These are phyloP conservation scores for Alligator sinensis DNA, from an alignment of 2,113 vertebrate genomes.

Conservation along the genomic window DNA sequence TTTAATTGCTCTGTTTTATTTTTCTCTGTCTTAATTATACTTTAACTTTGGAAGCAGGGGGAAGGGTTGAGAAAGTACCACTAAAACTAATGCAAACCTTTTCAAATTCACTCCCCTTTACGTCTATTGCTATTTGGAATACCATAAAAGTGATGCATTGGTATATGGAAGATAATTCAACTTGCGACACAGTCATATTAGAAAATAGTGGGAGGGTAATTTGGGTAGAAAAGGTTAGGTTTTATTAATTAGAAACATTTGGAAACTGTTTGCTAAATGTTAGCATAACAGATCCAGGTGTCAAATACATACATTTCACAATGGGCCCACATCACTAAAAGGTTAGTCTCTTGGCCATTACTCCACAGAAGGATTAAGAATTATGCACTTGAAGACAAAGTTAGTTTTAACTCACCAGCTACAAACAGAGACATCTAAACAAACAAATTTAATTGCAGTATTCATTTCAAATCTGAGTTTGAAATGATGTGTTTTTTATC, in stretches of 20 bases:
- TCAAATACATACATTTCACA: not conserved
- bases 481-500: not conserved
- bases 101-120: not conserved
- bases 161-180: not conserved
- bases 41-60: not conserved
- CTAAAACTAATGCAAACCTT: not conserved
- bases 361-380: not conserved
- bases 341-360: not conserved
- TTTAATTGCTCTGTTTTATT: not conserved
- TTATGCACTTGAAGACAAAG: not conserved
- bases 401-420: not conserved
- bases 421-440: not conserved
- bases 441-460: not conserved
- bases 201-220: constrained; percentile 17
- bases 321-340: not conserved
- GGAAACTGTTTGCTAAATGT: constrained; percentile 10
- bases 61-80: not conserved
- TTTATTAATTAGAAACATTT: not conserved
- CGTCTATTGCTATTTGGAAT: constrained; percentile 6
- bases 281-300: not conserved
- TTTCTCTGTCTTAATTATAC: not conserved
- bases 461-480: not conserved
- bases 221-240: not conserved
- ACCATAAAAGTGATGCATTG: not conserved
- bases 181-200: not conserved